Evolutionary conservation across 2,797 vertebrate genomes (phyloP), one percentile per base, ranked within the genome.

Genomic region (Pelochelys cantorii): DNA sequence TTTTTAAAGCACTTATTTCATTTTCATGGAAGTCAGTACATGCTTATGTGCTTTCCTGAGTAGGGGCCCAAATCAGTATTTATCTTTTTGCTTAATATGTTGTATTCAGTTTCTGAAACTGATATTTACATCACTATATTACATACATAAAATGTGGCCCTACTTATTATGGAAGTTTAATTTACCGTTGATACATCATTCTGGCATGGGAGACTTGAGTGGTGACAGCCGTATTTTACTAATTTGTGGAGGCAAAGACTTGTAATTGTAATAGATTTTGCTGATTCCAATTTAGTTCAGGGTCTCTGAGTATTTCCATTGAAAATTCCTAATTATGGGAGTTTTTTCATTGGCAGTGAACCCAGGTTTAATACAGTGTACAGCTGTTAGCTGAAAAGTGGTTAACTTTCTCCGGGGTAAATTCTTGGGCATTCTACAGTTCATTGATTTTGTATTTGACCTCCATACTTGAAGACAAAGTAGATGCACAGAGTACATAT

Each of bases 131-230:
- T 94, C 90, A 83, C 81, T 94, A 52, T 90, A 95, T 94, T 92
- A 81, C 0, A 0, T 88, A 31, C 83, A n/a, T 78, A 81, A 54
- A 15, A 60, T 85, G 14, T 90, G 81, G 42, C 74, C 65, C 93
- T 92, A 88, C 84, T 91, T 96, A 77, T 95, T 34, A 87, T 92
- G 52, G 48, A 84, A 85, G 60, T 95, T 93, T 90, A 95, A 60
- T 96, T 96, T 75, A 79, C 57, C 53, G 59, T 95, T 96, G 89
- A 57, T 88, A 3, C 95, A 62, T 92, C 90, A 79, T 92, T 96
- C 48, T 86, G 88, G 89, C 78, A 92, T 57, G 84, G 74, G 81
- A 82, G 87, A 84, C 62, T 48, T 29, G 81, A 48, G 14, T 23
- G 1, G 60, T 90, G 90, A 54, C 78, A 93, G 56, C 78, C 92